phyloP scores from a whole-genome alignment of 2,797 vertebrate species.

The Bovichtus variegatus region DNA sequence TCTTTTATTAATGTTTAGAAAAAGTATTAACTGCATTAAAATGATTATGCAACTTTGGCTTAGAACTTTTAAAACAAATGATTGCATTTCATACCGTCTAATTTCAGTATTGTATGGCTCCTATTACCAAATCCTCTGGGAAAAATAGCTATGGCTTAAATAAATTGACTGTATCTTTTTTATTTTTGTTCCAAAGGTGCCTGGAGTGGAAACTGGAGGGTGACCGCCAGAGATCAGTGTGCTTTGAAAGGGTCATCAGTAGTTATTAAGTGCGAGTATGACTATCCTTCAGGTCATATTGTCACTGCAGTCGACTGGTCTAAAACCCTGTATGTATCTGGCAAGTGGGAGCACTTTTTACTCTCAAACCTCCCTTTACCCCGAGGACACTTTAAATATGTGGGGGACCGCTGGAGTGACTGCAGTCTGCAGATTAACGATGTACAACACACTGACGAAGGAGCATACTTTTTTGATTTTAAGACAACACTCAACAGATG shows the following conservation, averaged over 20 bases:
- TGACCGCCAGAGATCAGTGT: conserved; percentile 52
- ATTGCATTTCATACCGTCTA: background rate
- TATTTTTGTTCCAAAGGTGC: conserved; percentile 51
- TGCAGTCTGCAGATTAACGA: conserved; percentile 63
- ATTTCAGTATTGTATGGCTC: background rate
- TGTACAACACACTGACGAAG: conserved; percentile 36
- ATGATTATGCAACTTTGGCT: background rate
- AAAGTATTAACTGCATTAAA: background rate
- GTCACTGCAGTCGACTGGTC: conserved; percentile 42
- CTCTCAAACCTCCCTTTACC: background rate
- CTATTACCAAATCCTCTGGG: background rate
- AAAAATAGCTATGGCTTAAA: no score
- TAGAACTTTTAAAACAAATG: background rate
- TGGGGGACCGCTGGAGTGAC: background rate
- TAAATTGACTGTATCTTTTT: background rate
- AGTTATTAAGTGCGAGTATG: conserved; percentile 63
- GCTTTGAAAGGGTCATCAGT: conserved; percentile 58
- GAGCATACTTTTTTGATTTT: conserved; percentile 56
- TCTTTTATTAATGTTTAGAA: background rate
- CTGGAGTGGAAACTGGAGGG: conserved; percentile 46
- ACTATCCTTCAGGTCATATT: background rate
- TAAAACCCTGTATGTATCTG: background rate
- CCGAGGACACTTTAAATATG: conserved; percentile 34
- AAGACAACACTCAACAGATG: rapidly evolving
- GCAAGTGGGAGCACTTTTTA: rapidly evolving